phyloP scores from a whole-genome alignment of 2,888 invertebrate genomes.

The Girardia tigrina region DNA sequence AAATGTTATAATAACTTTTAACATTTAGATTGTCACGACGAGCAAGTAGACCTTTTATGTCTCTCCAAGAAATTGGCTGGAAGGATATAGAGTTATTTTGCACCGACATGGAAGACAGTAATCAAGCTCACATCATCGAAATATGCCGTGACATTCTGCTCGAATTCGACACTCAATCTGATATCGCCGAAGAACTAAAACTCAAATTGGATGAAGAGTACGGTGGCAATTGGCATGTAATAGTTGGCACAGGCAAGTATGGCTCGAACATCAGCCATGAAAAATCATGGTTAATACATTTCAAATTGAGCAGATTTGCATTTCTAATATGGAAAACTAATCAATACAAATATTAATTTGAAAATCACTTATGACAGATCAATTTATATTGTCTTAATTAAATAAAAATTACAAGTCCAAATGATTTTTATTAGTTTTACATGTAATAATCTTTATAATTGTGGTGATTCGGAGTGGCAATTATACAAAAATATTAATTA shows the following conservation, averaged over 20 bases:
- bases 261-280: background rate
- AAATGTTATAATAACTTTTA: background rate
- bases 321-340: conserved; percentile 10
- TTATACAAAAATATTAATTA: no score
- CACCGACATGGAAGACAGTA: background rate
- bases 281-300: background rate
- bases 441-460: no score
- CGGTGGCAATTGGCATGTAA: background rate
- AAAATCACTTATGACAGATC: background rate
- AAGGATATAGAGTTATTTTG: background rate
- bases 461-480: no score
- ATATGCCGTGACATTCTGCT: background rate
- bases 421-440: no score
- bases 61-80: background rate
- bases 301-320: conserved; percentile 13
- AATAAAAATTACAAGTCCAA: no score
- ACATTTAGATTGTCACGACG: background rate
- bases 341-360: background rate
- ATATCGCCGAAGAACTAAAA: conserved; percentile 2
- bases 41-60: background rate
- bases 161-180: conserved; percentile 6
- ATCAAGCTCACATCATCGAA: conserved; percentile 3
- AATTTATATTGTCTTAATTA: no score
- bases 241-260: background rate
- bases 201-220: background rate